Evolutionary conservation across 1,140 invertebrate genomes (phyloP), one percentile per base, ranked within the genome.

Genomic region (Drosophila mojavensis): DNA sequence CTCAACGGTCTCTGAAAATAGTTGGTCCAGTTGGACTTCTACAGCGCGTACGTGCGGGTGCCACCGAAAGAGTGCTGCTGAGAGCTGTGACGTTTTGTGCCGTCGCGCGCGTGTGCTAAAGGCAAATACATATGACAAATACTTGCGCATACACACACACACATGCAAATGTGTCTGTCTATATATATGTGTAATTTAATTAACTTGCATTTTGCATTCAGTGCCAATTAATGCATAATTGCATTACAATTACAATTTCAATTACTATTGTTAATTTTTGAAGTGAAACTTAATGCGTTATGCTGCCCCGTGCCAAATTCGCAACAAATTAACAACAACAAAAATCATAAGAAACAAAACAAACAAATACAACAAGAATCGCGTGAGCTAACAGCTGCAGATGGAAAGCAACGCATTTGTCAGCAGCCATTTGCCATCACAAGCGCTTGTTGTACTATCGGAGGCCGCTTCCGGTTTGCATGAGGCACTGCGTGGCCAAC

Each of bases 371-470:
- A 63, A 43, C 36, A 24, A 39, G 41, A 61, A 70, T 41, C 63
- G 26, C n/a, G n/a, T 28, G 55, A 71, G 68, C 63, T 55, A 75
- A 75, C 47, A 75, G 71, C 63, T 81, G 81, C 79, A 91, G 74
- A 92, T 92, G 91, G 91, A 92, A 91, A 92, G 82, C 80, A 92
- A 93, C 93, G 66, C 93, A 90, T 91, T 92, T 93, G 66, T 93
- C 73, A 91, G 80, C 80, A 92, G 86, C 78, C 95, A 96, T 92
- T 93, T 96, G 90, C 95, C 95, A 92, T 96, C 96, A 81, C 96
- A 96, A 74, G 95, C 95, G 90, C 93, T 97, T 91, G 96, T 97
- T 93, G 96, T 97, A 64, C 95, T 97, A 91, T 96, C 96, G 74
- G 95, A 96, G 93, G 94, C 94, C 70, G 95, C 95, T 88, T 95